A percentile compares a stretch with the other conserved stretches of the same genome.
phyloP scores from a whole-genome alignment of 2,888 invertebrate genomes.

The Lasioglossum villosulum region DNA sequence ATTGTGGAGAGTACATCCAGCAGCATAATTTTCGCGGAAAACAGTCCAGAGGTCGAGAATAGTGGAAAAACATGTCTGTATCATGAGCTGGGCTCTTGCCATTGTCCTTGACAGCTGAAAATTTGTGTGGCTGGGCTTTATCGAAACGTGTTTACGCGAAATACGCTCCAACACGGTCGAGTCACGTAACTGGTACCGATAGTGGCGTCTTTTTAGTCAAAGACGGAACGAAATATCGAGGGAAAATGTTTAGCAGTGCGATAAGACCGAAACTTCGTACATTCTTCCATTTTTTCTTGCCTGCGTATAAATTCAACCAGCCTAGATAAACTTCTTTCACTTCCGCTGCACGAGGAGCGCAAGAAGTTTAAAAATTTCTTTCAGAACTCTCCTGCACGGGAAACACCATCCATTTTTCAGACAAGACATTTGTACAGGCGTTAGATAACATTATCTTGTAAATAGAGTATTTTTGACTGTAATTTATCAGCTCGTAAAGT shows the following conservation, averaged over 20 bases:
- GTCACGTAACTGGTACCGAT: constrained; percentile 54
- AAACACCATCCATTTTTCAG: not conserved
- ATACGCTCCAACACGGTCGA: constrained; percentile 10
- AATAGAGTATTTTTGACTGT: not conserved
- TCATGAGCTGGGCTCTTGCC: not conserved
- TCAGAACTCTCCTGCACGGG: not conserved
- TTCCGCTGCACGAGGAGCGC: too few relatives aligned
- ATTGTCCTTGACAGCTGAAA: constrained; percentile 13
- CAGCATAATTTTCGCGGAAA: not conserved
- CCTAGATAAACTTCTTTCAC: not conserved
- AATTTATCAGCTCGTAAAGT: not conserved
- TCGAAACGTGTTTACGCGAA: constrained; percentile 6
- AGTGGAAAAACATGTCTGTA: constrained; percentile 5
- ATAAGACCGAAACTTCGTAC: constrained; percentile 1
- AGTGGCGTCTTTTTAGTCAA: constrained; percentile 26
- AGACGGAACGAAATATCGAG: constrained; percentile 6
- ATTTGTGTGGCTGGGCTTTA: constrained; percentile 18
- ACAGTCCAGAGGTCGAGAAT: not conserved
- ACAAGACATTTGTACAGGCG: not conserved
- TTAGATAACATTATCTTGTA: not conserved
- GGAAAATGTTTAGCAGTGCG: constrained; percentile 15
- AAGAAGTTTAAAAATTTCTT: not conserved
- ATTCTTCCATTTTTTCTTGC: constrained; percentile 17
- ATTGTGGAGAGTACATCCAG: not conserved
- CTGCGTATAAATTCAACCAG: not conserved